Evolutionary conservation across 2,113 vertebrate species (phyloP), one percentile per base, ranked within the genome.

Genomic region (Chamaea fasciata): DNA sequence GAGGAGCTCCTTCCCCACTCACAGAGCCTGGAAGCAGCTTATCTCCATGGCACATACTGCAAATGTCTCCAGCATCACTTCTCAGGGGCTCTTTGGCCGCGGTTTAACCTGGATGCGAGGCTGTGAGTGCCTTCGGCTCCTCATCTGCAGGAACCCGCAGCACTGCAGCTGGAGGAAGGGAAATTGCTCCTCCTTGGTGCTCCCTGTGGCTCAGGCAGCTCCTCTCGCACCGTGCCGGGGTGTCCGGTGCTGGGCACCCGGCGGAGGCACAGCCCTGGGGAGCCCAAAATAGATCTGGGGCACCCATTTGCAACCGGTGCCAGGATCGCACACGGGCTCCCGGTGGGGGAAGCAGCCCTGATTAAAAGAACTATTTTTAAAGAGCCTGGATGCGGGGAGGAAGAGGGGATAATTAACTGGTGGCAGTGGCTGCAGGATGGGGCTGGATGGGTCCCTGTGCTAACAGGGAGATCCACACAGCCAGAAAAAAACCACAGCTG

Each of bases 281-380:
- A 55, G 30, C 50, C 52, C 39, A 24, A 60, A 89, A 47, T 73
- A 87, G 93, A 96, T 93, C 94, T 96, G 93, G 96, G 94, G 53
- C 94, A 96, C 93, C 95, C 92, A 81, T 94, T 95, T 94, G 95
- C 30, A 87, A 16, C 78, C 3, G 0, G 49, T 27, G 60, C 92
- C 59, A 28, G 63, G 42, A 37, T 8, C 31, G 82, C 39, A 42
- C 65, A 4, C 10, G 0, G 23, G n/a, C 55, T 95, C 94, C 96
- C 81, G 0, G 37, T 1, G 90, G 68, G 83, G 56, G 37, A 77
- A 70, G 71, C 4, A 2, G 90, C 73, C 90, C 92, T 86, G 90
- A 96, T 97, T 96, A 96, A 84, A 92, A 75, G 92, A 94, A 96
- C 93, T 96, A 97, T 96, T 97, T 96, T 90, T 95, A 90, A 95